Evolutionary conservation across 2,113 vertebrate genomes (phyloP).

Genomic region (Myocastor coypus): DNA sequence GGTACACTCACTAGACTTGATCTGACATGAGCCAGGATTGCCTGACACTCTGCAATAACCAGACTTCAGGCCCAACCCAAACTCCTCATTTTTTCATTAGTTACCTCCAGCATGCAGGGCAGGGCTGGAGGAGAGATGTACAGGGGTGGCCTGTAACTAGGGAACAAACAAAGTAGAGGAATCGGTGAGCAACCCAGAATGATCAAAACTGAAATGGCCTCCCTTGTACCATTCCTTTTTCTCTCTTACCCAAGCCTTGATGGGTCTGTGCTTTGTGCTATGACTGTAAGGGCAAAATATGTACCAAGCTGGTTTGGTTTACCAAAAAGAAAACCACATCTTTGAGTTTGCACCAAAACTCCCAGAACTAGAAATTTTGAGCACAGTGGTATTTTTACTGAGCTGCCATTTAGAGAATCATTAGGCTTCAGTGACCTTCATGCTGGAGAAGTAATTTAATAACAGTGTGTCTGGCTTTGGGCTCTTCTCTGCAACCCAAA

Average conservation of each 20-base stretch:
- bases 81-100: neutral
- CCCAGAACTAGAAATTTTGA: neutral
- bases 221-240: neutral
- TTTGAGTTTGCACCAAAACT: neutral
- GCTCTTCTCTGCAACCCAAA: conserved; percentile 23
- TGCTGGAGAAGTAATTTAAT: conserved; percentile 64
- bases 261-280: neutral
- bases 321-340: neutral
- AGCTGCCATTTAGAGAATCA: conserved; percentile 53
- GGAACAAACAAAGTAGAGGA: neutral
- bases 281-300: conserved; percentile 12
- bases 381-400: conserved; percentile 9
- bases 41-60: neutral
- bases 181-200: neutral
- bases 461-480: conserved; percentile 12
- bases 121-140: neutral
- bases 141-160: neutral
- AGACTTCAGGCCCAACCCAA: neutral
- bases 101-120: neutral
- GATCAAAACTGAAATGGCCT: neutral
- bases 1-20: neutral
- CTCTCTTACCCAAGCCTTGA: neutral
- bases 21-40: neutral
- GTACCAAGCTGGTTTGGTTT: conserved; percentile 1
- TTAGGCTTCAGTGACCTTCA: conserved; percentile 56